Conservation (phyloP, 2,888 invertebrate species). For the Caenorhabditis japonica region DNA sequence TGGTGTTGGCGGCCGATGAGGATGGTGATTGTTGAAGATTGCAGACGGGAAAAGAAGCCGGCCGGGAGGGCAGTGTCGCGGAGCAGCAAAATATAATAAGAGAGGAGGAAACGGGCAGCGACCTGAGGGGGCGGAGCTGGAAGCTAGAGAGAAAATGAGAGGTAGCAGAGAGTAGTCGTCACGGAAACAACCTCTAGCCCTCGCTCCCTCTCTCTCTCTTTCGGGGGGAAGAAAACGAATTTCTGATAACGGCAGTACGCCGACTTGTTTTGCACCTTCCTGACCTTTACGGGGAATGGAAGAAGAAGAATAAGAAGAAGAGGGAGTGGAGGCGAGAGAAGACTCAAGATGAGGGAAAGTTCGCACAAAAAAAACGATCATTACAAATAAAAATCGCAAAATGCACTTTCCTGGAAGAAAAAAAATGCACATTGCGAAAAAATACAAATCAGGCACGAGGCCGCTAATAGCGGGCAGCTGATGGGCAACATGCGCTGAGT, state of each 20-base stretch:
- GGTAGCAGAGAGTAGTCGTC: conserved; percentile 9
- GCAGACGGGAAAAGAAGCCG: conserved; percentile 1
- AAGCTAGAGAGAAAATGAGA: conserved; percentile 11
- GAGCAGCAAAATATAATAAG: conserved; percentile 17
- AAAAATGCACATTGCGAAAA: too few species aligned
- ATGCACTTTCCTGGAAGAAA: too few species aligned
- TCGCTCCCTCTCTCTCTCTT: too few species aligned
- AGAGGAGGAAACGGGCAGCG: conserved; percentile 6
- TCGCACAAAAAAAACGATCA: too few species aligned
- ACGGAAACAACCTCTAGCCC: conserved; percentile 17
- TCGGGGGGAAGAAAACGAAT: background rate
- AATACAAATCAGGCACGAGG: too few species aligned
- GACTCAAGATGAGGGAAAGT: too few species aligned
- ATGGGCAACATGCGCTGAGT: too few species aligned
- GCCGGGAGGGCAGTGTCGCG: background rate
- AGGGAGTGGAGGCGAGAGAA: background rate
- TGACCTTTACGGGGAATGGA: background rate
- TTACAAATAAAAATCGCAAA: too few species aligned
- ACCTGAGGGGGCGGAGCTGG: conserved; percentile 8
- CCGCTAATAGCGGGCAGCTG: too few species aligned
- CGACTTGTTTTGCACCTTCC: conserved; percentile 2
- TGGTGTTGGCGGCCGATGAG: background rate
- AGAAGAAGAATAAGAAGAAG: background rate
- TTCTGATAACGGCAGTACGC: background rate
- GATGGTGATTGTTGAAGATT: conserved; percentile 9